phyloP scores from a whole-genome alignment of 2,888 invertebrate species.

The Abrostola triplasia region DNA sequence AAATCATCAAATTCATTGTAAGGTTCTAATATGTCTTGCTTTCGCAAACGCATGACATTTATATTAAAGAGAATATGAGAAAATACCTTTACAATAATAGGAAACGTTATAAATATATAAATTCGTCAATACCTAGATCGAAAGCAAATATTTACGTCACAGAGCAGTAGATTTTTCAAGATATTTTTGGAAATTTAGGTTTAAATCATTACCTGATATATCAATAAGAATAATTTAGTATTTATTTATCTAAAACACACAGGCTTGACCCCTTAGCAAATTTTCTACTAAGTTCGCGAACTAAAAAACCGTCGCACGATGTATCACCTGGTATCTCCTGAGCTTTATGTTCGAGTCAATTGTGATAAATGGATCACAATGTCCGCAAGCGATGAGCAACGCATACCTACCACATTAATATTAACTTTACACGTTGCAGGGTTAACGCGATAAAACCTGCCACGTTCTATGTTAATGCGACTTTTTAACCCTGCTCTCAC shows the following conservation, averaged over 20 bases:
- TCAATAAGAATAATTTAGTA: not conserved
- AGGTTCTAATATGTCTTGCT: no score
- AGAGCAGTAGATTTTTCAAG: no score
- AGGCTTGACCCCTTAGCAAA: conserved; percentile 16
- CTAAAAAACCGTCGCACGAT: conserved; percentile 25
- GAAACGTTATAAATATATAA: no score
- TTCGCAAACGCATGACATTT: no score
- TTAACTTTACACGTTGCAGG: not conserved
- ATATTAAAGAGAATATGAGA: no score
- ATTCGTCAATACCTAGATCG: no score
- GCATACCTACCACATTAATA: conserved; percentile 6
- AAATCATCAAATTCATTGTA: no score
- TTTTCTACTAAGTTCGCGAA: conserved; percentile 9
- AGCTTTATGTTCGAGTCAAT: conserved; percentile 25
- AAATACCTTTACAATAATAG: no score
- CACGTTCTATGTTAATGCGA: no score
- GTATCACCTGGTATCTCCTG: conserved; percentile 34
- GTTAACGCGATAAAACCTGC: no score
- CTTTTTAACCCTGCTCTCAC: no score
- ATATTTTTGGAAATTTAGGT: no score
- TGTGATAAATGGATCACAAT: conserved; percentile 36
- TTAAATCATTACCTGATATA: not conserved
- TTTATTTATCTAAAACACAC: conserved; percentile 15
- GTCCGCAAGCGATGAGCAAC: conserved; percentile 6
- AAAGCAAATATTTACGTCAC: not conserved